Conservation (phyloP, 2,888 invertebrate genomes). For the Lasioglossum oenotherae region DNA sequence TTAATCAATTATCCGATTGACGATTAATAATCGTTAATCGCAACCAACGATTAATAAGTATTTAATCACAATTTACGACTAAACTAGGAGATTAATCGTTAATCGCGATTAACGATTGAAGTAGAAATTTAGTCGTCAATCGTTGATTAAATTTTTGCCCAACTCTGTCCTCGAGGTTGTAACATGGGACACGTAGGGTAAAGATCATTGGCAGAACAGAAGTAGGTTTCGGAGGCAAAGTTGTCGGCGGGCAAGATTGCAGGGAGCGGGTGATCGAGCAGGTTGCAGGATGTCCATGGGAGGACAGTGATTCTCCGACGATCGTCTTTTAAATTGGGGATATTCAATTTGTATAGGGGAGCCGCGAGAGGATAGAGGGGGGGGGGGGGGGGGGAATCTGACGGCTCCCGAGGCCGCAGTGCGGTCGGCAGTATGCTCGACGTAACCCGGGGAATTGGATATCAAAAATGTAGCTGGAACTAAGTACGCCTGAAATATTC, state of each 20-base stretch:
- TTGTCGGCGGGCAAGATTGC: neutral
- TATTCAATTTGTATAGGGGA: slow-evolving; percentile 38
- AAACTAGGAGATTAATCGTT: too few relatives aligned
- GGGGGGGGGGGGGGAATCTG: neutral
- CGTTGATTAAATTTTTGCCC: too few relatives aligned
- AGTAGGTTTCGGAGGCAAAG: neutral
- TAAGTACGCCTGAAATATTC: slow-evolving; percentile 80
- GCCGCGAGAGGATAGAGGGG: neutral
- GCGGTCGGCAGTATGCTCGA: slow-evolving; percentile 31
- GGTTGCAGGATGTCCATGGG: neutral
- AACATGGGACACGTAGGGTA: neutral
- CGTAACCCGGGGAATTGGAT: slow-evolving; percentile 79
- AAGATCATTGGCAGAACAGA: neutral
- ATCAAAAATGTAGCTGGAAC: slow-evolving; percentile 79
- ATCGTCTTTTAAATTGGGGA: slow-evolving; percentile 27
- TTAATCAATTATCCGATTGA: too few relatives aligned
- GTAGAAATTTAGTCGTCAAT: too few relatives aligned
- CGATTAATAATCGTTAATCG: too few relatives aligned
- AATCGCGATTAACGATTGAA: too few relatives aligned
- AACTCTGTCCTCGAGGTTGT: too few relatives aligned
- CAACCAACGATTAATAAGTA: too few relatives aligned
- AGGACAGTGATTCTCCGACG: neutral
- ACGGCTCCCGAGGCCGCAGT: slow-evolving; percentile 19
- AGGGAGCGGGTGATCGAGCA: neutral
- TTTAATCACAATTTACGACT: too few relatives aligned